Evolutionary conservation across 1,140 invertebrate species (phyloP), one percentile per base, ranked within the genome.

Genomic region (Rhagoletis zephyria): DNA sequence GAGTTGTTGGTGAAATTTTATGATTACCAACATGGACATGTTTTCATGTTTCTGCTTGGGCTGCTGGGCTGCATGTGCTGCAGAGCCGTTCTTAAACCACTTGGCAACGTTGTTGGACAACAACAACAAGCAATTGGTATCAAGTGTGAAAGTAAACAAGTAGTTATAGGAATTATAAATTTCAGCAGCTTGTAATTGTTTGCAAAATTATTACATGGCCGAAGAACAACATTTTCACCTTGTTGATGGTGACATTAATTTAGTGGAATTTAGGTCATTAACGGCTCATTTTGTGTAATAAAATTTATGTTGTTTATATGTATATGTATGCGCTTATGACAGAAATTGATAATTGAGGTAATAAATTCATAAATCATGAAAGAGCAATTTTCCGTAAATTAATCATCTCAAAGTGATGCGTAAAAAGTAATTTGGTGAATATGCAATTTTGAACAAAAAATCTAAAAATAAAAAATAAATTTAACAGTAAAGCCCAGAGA

Each of bases 61-160:
- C 30, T 30, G 30, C 30, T 30, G 0, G 30, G 30, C 30, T 30
- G 30, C 30, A 0, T 30, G 30, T 4, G n/a, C 48, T 56, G 51
- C 48, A 48, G 10, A 4, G 74, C 45, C 2, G 45, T 1, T 74
- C 65, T 5, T 42, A 19, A 9, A 7, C 10, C 65, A 30, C 30
- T 30, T 1, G 30, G 12, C 45, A 81, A 14, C 63, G 10, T 14
- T 30, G 30, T 30, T 30, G 30, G 30, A 16, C 12, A 40, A 19
- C 30, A 40, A 19, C 30, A 10, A 85, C 45, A 85, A 85, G 42
- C 42, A 63, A 42, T 63, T 85, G 85, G 42, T 85, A 85, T 61
- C 63, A 85, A 85, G 85, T 85, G 85, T 85, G 85, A 85, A 85
- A 85, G 85, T 40, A 85, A 85, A 85, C 85, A 85, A 85, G 85